These are phyloP conservation scores for Genyomyrus donnyi DNA, from an alignment of 2,113 vertebrate species.

Conservation along the genomic window DNA sequence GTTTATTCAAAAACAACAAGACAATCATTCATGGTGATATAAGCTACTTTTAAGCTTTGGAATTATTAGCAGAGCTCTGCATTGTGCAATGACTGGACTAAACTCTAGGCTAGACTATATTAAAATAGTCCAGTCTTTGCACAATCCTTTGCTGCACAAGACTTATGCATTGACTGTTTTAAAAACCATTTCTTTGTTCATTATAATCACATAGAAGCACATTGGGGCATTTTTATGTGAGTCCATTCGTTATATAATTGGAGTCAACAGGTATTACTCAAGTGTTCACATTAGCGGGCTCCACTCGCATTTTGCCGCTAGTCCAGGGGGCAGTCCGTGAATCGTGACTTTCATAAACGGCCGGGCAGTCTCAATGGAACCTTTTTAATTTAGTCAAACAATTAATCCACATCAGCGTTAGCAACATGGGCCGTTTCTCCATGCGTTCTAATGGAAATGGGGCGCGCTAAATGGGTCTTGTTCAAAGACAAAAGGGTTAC, in stretches of 20 bases:
- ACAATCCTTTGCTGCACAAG: background rate
- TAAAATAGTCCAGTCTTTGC: background rate
- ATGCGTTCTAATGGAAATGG: conserved; percentile 46
- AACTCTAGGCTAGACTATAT: background rate
- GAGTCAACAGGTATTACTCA: background rate
- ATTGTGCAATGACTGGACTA: background rate
- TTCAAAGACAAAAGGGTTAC: conserved; percentile 44
- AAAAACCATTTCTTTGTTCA: conserved; percentile 5
- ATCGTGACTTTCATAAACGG: conserved; percentile 17
- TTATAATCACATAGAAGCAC: background rate
- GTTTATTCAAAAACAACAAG: background rate
- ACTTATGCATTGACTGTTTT: background rate
- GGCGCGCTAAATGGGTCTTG: conserved; percentile 46
- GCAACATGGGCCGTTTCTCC: conserved; percentile 26
- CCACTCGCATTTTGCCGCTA: background rate
- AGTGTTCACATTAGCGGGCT: background rate
- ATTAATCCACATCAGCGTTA: conserved; percentile 44
- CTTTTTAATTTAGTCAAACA: conserved; percentile 31
- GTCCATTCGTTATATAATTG: background rate
- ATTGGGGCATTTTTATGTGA: background rate
- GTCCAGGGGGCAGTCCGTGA: conserved; percentile 6
- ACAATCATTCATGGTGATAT: background rate
- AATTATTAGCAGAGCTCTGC: background rate
- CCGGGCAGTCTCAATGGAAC: conserved; percentile 8
- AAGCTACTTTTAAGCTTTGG: background rate